A percentile compares a stretch with the other conserved stretches of the same genome.
phyloP scores from a whole-genome alignment of 2,113 vertebrate genomes.

The Cyphomyrus plagiostoma region DNA sequence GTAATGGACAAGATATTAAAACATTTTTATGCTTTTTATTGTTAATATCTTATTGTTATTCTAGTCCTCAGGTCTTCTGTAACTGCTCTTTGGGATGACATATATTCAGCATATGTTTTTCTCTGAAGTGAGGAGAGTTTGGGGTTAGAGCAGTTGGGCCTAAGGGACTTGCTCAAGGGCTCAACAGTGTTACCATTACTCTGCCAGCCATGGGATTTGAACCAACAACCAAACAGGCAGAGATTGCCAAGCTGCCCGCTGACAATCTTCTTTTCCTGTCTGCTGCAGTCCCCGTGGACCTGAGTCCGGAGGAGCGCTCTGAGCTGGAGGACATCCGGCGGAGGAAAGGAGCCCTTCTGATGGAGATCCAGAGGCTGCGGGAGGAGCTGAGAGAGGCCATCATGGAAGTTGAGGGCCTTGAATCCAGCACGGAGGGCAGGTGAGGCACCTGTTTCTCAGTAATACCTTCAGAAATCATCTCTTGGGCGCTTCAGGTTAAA shows the following conservation, averaged over 20 bases:
- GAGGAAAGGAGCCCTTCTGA: slow-evolving; percentile 78
- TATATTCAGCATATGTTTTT: background rate
- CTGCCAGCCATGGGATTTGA: background rate
- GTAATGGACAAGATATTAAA: background rate
- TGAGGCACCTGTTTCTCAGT: slow-evolving; percentile 40
- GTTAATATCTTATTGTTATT: background rate
- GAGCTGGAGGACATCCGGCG: slow-evolving; percentile 86
- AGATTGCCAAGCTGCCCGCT: background rate
- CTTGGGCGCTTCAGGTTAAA: background rate
- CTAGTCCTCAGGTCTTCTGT: background rate
- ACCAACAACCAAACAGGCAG: background rate
- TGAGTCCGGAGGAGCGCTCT: slow-evolving; percentile 81
- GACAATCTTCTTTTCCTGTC: background rate
- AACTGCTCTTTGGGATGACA: background rate
- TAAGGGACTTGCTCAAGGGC: background rate
- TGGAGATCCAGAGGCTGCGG: slow-evolving; percentile 81
- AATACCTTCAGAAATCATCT: background rate
- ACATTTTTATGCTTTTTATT: background rate
- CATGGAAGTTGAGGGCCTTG: slow-evolving; percentile 82
- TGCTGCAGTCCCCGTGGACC: slow-evolving; percentile 73
- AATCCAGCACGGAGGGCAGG: slow-evolving; percentile 84
- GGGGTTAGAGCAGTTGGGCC: background rate
- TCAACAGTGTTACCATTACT: background rate
- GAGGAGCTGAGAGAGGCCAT: slow-evolving; percentile 83
- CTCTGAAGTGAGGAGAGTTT: background rate